These are phyloP conservation scores for Trichopoda pennipes DNA, from an alignment of 2,888 invertebrate genomes.

Conservation along the genomic window DNA sequence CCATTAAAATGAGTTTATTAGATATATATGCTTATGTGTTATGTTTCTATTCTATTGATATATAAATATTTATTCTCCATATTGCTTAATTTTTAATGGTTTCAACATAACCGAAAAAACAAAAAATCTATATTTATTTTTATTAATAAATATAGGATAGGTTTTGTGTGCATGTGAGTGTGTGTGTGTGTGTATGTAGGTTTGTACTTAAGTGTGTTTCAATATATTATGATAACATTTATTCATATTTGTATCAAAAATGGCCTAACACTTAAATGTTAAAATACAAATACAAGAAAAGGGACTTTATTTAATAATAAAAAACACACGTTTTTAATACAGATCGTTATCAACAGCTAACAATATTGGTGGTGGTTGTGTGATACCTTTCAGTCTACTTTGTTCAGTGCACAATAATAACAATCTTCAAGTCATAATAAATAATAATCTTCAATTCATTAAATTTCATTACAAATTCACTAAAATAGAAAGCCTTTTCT, in stretches of 20 bases:
- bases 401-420: conserved; percentile 27
- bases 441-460: background rate
- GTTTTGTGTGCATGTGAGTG: background rate
- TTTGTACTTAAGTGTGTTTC: background rate
- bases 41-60: background rate
- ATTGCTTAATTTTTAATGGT: conserved; percentile 55
- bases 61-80: conserved; percentile 57
- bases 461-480: background rate
- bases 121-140: conserved; percentile 24
- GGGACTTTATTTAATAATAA: conserved; percentile 5
- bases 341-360: conserved; percentile 65
- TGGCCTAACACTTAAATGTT: conserved; percentile 68
- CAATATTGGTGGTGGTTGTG: conserved; percentile 24
- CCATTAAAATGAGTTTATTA: conserved; percentile 26
- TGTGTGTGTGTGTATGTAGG: background rate
- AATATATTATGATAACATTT: conserved; percentile 51
- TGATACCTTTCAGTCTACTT: conserved; percentile 52
- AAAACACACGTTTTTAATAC: conserved; percentile 47
- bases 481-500: no score
- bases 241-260: conserved; percentile 68
- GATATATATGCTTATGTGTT: background rate
- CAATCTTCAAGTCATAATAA: conserved; percentile 24
- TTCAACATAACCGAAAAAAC: conserved; percentile 26
- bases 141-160: conserved; percentile 4
- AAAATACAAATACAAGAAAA: conserved; percentile 34